phyloP scores from a whole-genome alignment of 2,888 invertebrate species.

The Monoplex corrugatus region DNA sequence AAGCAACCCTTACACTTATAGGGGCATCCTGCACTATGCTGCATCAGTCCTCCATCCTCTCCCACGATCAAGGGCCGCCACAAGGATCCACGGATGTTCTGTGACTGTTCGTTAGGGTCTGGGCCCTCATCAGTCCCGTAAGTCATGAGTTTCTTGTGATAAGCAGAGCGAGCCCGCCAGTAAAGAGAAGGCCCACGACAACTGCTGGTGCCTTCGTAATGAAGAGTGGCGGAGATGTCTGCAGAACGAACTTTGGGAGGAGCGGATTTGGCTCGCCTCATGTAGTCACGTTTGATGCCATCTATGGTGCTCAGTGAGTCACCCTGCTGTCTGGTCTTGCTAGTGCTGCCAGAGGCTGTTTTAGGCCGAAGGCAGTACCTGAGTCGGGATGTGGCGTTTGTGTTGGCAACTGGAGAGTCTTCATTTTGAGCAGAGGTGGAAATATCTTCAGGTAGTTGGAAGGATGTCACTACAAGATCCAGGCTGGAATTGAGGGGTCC shows the following conservation, averaged over 20 bases:
- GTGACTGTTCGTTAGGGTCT: conserved; percentile 32
- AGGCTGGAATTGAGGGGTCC: background rate
- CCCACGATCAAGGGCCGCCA: conserved; percentile 46
- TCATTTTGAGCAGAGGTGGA: background rate
- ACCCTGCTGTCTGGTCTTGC: background rate
- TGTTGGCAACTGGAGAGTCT: background rate
- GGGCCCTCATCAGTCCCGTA: conserved; percentile 27
- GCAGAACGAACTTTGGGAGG: conserved; percentile 47
- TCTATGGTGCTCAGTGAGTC: conserved; percentile 18
- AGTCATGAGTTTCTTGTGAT: conserved; percentile 53
- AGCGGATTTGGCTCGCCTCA: conserved; percentile 53
- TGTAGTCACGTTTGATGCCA: conserved; percentile 32
- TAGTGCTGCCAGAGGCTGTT: background rate
- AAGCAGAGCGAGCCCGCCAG: conserved; percentile 57
- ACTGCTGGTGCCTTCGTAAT: background rate
- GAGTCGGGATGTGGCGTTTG: background rate
- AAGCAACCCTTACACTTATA: conserved; percentile 71
- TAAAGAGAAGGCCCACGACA: conserved; percentile 49
- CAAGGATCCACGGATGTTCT: conserved; percentile 32
- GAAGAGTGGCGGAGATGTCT: background rate
- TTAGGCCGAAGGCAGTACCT: background rate
- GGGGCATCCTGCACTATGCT: conserved; percentile 66
- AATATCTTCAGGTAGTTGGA: background rate
- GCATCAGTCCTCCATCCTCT: conserved; percentile 50
- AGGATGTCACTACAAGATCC: conserved; percentile 41